These are phyloP conservation scores for Lasioglossum albipes DNA, from an alignment of 1,140 invertebrate species.

Conservation along the genomic window DNA sequence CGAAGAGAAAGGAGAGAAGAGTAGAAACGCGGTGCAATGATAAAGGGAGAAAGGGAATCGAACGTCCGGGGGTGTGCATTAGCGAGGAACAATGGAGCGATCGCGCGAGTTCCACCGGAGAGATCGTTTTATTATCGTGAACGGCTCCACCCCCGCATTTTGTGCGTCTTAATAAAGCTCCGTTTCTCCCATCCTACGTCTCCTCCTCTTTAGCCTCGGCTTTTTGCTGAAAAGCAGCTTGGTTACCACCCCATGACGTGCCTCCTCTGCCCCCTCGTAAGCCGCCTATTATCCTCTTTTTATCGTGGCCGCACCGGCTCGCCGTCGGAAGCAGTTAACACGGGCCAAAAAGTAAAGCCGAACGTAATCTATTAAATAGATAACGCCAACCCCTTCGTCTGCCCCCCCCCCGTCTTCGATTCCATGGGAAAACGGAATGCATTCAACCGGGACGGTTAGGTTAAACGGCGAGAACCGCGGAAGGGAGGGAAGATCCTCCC, in stretches of 20 bases:
- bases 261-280: constrained; percentile 21
- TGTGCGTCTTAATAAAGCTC: constrained; percentile 62
- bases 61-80: constrained; percentile 45
- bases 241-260: neutral
- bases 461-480: neutral
- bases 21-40: neutral
- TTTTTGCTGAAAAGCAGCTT: constrained; percentile 57
- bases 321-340: constrained; percentile 62
- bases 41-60: neutral
- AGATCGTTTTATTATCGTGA: constrained; percentile 61
- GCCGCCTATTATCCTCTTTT: constrained; percentile 61
- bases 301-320: constrained; percentile 49
- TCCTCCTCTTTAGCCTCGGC: neutral
- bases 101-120: constrained; percentile 36
- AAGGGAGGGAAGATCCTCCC: neutral
- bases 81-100: constrained; percentile 58
- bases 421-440: neutral
- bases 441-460: neutral
- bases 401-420: neutral
- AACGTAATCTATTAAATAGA: constrained; percentile 71
- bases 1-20: neutral
- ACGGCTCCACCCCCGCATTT: constrained; percentile 27
- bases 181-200: constrained; percentile 24
- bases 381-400: constrained; percentile 44
- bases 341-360: constrained; percentile 60